Evolutionary conservation across 1,140 invertebrate genomes (phyloP), one percentile per base, ranked within the genome.

Genomic region (Chymomyza costata): DNA sequence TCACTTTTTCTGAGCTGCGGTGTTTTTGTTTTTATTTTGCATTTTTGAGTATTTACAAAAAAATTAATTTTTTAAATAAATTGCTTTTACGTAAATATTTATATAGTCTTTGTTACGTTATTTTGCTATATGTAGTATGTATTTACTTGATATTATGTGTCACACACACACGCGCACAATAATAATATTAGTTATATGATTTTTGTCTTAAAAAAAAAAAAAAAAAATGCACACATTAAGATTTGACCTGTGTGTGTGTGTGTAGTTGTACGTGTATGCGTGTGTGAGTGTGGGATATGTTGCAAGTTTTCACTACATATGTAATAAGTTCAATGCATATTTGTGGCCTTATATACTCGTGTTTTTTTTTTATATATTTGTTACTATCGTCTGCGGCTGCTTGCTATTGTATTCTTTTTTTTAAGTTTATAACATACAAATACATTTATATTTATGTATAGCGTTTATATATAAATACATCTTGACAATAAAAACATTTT

Each of bases 1-100:
- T 53, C 32, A 51, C 37, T 55, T 40, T 34, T 57, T 31, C 13
- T 5, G 3, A 34, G 7, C 3, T 34, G 3, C n/a, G 7, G 10
- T 31, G 17, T 39, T 48, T 15, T 35, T 7, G 1, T 19, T 37
- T 49, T 48, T 53, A 44, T 21, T 15, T 40, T 47, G 32, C 21
- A 40, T 54, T 78, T 71, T 71, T 80, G 66, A 80, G 62, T 78
- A 78, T 78, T 78, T 78, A 78, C 71, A 78, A 78, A 78, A 71
- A 78, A 64, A 41, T 47, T 28, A 46, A 13, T 16, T 47, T 59
- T 44, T 44, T 47, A 15, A 43, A 45, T 31, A 45, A 52, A 51
- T 45, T 46, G 35, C n/a, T 18, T 56, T 46, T 21, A 6, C 48
- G 39, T 16, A 41, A n/a, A n/a, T 34, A 10, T 34, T 32, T 32